Base-by-base conservation (phyloP, 2,797 vertebrate genomes). In the Ataeniobius toweri region DNA sequence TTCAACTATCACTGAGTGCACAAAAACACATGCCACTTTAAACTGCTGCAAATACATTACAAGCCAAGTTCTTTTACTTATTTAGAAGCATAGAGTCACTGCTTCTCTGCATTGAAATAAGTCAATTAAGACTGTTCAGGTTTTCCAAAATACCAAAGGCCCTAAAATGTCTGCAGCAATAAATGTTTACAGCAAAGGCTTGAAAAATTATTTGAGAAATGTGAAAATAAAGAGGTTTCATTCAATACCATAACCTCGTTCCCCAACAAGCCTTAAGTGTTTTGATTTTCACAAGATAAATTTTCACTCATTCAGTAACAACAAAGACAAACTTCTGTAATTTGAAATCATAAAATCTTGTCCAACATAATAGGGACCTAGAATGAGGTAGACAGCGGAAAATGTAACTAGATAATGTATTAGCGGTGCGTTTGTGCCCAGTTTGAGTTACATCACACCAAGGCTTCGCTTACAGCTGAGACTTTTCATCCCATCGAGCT, bases 401-500 rank as follows among this genome's bases (percentile, higher is more conserved):
- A 77, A 80, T 24, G 77, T 5, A 71, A 59, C 65, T 1, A 18
- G 71, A 24, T 74, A 77, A 13, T 22, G 80, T 24, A 3, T 50
- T 39, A 1, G 50, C 2, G 18, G 20, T 61, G 75, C 20, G 46
- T 68, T 55, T 48, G 28, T 59, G 76, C 14, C 24, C 8, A 65
- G 80, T 74, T 85, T 46, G 1, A 65, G 71, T 90, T 86, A 80
- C 86, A 87, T 84, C 78, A 56, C 65, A 26, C 26, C 14, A 22
- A 3, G 5, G 70, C 67, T 78, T 83, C 68, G 28, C 22, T 88
- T 81, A 77, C 84, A 80, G 84, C 78, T 6, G 77, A 81, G 73
- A 36, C 77, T 76, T 90, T 89, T 89, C 83, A 87, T 89, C 85
- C 78, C 50, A 1, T 18, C 0, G 36, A 79, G 67, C 31, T 22